Evolutionary conservation across 1,140 invertebrate species (phyloP).

Genomic region (Leptopilina boulardi): DNA sequence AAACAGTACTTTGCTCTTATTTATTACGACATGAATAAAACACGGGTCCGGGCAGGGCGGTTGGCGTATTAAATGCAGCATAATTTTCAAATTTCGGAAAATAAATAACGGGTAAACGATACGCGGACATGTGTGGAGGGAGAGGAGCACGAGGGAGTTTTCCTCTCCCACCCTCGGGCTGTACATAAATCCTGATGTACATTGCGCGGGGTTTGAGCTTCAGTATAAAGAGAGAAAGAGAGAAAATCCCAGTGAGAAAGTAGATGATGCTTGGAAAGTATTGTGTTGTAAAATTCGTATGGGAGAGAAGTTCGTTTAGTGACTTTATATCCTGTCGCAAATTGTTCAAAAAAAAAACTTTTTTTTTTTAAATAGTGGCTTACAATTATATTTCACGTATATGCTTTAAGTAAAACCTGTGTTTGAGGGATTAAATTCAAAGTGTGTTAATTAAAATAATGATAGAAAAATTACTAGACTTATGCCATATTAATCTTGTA

Average conservation of each 20-base stretch:
- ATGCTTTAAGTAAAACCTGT: no score
- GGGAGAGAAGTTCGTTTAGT: background rate
- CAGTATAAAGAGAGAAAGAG: constrained; percentile 48
- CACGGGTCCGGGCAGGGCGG: constrained; percentile 58
- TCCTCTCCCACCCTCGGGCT: constrained; percentile 53
- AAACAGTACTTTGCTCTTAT: constrained; percentile 72
- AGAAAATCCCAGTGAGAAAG: constrained; percentile 33
- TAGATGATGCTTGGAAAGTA: constrained; percentile 34
- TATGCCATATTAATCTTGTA: no score
- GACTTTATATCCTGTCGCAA: background rate
- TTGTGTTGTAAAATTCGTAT: constrained; percentile 36
- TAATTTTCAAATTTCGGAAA: constrained; percentile 75
- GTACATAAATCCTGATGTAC: constrained; percentile 64
- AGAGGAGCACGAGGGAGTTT: constrained; percentile 37
- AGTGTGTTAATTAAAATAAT: no score
- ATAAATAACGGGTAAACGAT: constrained; percentile 75
- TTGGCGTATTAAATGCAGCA: constrained; percentile 73
- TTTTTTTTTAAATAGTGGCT: no score
- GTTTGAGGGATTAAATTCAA: no score
- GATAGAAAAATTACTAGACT: no score
- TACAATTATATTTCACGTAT: no score
- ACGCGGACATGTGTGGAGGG: constrained; percentile 66
- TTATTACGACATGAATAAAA: constrained; percentile 75
- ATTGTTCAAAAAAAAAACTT: no score
- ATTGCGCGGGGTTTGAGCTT: constrained; percentile 53